phyloP scores from a whole-genome alignment of 2,797 vertebrate genomes.

The Oceanodroma leucorhoa region DNA sequence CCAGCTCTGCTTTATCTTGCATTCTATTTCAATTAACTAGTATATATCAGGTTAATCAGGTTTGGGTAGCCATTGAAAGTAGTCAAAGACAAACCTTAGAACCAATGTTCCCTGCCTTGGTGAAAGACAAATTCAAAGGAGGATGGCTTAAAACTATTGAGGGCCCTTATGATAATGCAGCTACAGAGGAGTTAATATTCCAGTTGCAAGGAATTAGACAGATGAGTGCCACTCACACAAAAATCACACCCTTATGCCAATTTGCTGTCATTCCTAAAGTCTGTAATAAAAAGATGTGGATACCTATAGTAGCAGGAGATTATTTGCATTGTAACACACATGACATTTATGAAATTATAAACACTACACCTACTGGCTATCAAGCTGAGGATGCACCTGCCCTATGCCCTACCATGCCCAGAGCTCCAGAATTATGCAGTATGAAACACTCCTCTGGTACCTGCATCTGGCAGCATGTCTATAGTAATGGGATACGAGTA shows the following conservation, averaged over 20 bases:
- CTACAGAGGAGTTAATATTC: background rate
- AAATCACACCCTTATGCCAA: background rate
- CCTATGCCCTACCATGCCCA: background rate
- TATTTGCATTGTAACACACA: background rate
- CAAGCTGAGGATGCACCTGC: background rate
- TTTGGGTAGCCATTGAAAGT: background rate
- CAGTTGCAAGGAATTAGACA: background rate
- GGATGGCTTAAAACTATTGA: background rate
- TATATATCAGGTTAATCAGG: background rate
- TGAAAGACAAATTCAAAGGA: background rate
- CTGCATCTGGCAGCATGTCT: background rate
- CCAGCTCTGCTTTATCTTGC: background rate
- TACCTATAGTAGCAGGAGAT: background rate
- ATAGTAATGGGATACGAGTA: accelerated
- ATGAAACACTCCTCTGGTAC: background rate
- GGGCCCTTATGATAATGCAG: background rate
- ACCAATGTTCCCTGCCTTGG: background rate
- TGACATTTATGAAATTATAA: background rate
- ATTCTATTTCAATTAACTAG: background rate
- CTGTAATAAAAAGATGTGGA: background rate
- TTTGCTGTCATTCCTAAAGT: background rate
- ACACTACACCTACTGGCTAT: background rate
- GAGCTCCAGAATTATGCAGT: background rate
- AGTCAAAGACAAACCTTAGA: background rate
- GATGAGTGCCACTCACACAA: background rate